Evolutionary conservation across 2,113 vertebrate genomes (phyloP), one percentile per base, ranked within the genome.

Genomic region (Egretta garzetta): DNA sequence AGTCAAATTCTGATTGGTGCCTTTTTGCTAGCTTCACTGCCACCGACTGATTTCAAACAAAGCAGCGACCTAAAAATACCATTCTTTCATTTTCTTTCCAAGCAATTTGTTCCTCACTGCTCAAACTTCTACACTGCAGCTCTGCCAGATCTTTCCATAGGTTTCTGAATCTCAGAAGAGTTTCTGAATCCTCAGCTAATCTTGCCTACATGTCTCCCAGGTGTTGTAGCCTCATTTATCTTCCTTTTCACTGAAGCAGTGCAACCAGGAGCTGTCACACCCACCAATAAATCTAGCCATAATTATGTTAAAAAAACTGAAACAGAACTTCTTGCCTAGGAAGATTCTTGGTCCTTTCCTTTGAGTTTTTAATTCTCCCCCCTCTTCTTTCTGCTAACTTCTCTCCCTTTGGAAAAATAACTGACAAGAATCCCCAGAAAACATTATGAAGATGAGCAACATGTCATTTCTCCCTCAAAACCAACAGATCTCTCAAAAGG

Each of bases 251-350:
- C 76, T 94, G 70, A 83, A 95, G 72, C 67, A 89, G 39, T 18
- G 5, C 50, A 90, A 94, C 86, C 26, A 96, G 75, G 60, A 97
- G 32, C 88, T 88, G 45, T 95, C 84, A 96, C 63, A 4, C 55
- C 79, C 72, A 97, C 96, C 91, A 95, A 96, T 97, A 98, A 96
- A 97, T 97, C 93, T 95, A 95, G 11, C 63, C 74, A 89, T 95
- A 97, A 97, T 82, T 96, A 80, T 80, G 43, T 96, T 97, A 96
- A 90, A 91, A 96, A 84, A 17, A 2, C 28, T 66, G 66, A 55
- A 97, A 89, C 26, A 73, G 32, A 90, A 49, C 55, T 96, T 92
- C 23, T 86, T 92, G 49, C 49, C 83, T 92, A 60, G 66, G 77
- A 95, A 95, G 56, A 90, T 47, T 95, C 43, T 70, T 63, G 28